These are phyloP conservation scores for Drosophila nigrodunni DNA, from an alignment of 1,140 invertebrate genomes.

Conservation along the genomic window DNA sequence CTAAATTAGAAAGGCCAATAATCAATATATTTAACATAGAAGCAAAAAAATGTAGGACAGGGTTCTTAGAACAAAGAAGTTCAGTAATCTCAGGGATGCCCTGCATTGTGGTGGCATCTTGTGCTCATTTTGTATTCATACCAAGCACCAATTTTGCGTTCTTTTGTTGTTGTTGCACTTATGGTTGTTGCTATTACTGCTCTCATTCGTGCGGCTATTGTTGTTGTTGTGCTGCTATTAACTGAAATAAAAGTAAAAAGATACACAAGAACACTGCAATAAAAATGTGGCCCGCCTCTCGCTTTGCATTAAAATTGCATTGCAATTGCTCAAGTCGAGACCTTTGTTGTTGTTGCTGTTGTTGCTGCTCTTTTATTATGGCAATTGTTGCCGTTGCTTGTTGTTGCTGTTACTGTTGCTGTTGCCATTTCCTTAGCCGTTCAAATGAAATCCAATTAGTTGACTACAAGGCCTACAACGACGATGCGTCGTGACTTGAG, in stretches of 20 bases:
- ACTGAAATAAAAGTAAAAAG: constrained; percentile 78
- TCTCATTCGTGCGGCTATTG: constrained; percentile 25
- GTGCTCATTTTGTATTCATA: constrained; percentile 81
- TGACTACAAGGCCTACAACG: constrained; percentile 73
- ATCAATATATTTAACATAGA: too few relatives aligned
- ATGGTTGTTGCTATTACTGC: constrained; percentile 49
- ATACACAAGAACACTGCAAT: constrained; percentile 54
- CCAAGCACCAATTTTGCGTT: constrained; percentile 80
- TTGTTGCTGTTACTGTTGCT: constrained; percentile 52
- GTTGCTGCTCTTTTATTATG: constrained; percentile 56
- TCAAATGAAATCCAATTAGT: constrained; percentile 84
- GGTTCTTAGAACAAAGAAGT: background rate
- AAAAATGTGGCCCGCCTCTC: constrained; percentile 75
- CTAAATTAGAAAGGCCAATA: too few relatives aligned
- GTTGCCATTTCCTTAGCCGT: constrained; percentile 61
- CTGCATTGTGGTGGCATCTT: constrained; percentile 73
- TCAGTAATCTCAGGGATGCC: constrained; percentile 26
- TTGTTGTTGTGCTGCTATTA: constrained; percentile 68
- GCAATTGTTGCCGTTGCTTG: constrained; percentile 57
- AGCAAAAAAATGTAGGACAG: background rate
- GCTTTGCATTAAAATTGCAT: constrained; percentile 84
- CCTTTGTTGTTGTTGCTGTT: constrained; percentile 46
- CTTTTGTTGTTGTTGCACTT: constrained; percentile 50
- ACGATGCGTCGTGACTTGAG: constrained; percentile 62
- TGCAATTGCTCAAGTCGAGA: constrained; percentile 72